These are phyloP conservation scores for Cyprinodon diabolis DNA, from an alignment of 2,797 vertebrate species.

Conservation along the genomic window DNA sequence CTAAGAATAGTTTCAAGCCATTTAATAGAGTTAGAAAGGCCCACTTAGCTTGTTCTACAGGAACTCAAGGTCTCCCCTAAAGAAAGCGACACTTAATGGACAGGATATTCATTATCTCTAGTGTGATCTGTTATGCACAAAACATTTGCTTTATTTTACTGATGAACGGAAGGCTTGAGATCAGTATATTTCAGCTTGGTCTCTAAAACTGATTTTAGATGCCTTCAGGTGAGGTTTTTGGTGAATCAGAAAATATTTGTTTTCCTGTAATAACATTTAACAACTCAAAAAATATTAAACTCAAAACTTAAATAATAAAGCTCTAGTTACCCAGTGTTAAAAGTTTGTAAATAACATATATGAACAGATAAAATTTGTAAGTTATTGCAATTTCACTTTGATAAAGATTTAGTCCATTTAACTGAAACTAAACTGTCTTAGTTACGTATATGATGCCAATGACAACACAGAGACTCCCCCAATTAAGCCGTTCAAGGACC, in stretches of 20 bases:
- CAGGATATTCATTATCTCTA: neutral
- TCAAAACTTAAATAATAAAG: neutral
- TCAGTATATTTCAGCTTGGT: neutral
- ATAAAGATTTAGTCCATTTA: neutral
- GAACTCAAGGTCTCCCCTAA: neutral
- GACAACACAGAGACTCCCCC: too few relatives aligned
- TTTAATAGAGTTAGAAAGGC: neutral
- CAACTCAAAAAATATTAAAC: neutral
- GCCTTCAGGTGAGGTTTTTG: neutral
- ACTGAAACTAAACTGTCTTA: neutral
- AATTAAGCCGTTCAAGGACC: too few relatives aligned
- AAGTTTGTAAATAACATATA: neutral
- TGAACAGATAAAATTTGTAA: neutral
- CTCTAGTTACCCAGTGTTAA: neutral
- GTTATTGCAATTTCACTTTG: neutral
- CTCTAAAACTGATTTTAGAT: neutral
- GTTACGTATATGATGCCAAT: neutral
- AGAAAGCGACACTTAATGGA: neutral
- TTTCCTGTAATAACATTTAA: neutral
- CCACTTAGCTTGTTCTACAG: neutral
- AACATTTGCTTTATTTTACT: neutral
- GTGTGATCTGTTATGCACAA: neutral
- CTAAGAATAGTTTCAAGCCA: neutral
- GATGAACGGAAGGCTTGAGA: neutral
- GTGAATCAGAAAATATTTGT: neutral